Conservation (phyloP, 1,140 invertebrate species). For the Stenopsyche tienmushanensis region DNA sequence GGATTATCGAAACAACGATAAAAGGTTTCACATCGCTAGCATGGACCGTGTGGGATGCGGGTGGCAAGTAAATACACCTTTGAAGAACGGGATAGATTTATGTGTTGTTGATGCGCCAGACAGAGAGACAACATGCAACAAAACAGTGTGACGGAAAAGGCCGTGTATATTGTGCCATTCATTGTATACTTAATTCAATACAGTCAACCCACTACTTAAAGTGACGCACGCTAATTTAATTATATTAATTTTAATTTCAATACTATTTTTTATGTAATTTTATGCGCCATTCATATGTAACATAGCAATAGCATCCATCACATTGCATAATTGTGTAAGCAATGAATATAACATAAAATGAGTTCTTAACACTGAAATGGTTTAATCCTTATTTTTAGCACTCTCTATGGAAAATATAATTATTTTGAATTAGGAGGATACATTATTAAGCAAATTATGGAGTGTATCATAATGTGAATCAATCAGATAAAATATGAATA, state of each 20-base stretch:
- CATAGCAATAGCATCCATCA: not conserved
- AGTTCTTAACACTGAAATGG: not conserved
- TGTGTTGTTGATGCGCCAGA: too few species aligned
- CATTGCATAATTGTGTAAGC: not conserved
- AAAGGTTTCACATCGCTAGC: too few species aligned
- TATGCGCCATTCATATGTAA: not conserved
- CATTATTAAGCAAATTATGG: too few species aligned
- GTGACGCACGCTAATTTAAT: not conserved
- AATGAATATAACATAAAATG: not conserved
- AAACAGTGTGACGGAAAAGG: not conserved
- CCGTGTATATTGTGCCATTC: not conserved
- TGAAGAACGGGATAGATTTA: too few species aligned
- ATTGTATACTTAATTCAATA: conserved; percentile 16
- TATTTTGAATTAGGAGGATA: too few species aligned
- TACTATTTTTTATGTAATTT: conserved; percentile 6
- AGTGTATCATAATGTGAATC: too few species aligned
- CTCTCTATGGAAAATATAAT: too few species aligned
- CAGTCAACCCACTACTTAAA: conserved; percentile 8
- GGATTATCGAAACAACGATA: too few species aligned
- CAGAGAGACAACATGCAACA: too few species aligned
- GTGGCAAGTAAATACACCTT: too few species aligned
- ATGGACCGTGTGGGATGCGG: too few species aligned
- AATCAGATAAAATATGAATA: too few species aligned
- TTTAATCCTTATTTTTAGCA: not conserved
- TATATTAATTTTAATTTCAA: conserved; percentile 13